Base-by-base conservation (phyloP, 2,113 vertebrate species). In the Pongo abelii region DNA sequence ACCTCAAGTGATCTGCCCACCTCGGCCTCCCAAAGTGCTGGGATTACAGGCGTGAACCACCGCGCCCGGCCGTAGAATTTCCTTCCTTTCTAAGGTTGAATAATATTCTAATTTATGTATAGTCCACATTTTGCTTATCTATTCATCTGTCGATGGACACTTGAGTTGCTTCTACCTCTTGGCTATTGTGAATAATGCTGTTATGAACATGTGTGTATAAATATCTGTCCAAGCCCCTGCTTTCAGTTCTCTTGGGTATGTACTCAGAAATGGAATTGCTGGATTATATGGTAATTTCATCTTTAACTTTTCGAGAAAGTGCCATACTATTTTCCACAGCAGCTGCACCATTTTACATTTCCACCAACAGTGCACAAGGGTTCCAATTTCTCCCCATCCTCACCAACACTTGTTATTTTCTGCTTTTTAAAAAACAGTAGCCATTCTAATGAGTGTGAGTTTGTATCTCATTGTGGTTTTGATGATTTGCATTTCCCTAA, bases 251-350 rank as follows among this genome's bases (percentile, higher is more conserved):
- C 80, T 74, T 20, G 72, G 81, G 52, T 75, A 46, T 70, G 61
- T 35, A 67, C 70, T 50, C 20, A 75, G 32, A 55, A 86, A 14
- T 46, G 57, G n/a, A 93, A 50, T 78, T 80, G 50, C 64, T 85
- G 87, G 75, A 64, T 55, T 80, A 64, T 52, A 50, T 72, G 55
- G 43, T 85, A 93, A 70, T 80, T 79, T 64, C 70, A 79, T 80
- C 43, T 93, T 90, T 93, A 90, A 84, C 25, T 84, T 78, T 89
- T 85, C 79, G 46, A 59, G 50, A 61, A 83, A 75, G n/a, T 52
- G 77, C 46, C 50, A 72, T 30, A 55, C 61, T 79, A 12, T 50
- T 84, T 84, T 96, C 48, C 43, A 50, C 11, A 89, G 85, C 69
- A 93, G 32, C 57, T 72, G 61, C 46, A 64, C 67, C 75, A 81